Evolutionary conservation across 1,140 invertebrate species (phyloP).

Genomic region (Bathynomus jamesi): DNA sequence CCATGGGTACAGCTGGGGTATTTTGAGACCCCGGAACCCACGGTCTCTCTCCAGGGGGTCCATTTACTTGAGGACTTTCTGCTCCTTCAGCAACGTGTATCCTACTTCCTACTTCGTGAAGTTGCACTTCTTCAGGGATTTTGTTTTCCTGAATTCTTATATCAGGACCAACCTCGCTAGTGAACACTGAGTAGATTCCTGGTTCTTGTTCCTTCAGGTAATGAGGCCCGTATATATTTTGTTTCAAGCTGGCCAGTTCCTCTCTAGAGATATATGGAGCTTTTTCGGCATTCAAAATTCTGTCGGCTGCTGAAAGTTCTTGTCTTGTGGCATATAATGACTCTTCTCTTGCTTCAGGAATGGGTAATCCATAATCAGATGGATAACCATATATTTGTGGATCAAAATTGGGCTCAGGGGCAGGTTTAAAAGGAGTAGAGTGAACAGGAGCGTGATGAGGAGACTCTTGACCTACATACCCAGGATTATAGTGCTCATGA

Average conservation of each 20-base stretch:
- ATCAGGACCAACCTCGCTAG: background rate
- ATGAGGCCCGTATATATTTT: conserved; percentile 16
- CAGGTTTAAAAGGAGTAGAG: conserved; percentile 25
- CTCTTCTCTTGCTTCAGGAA: conserved; percentile 43
- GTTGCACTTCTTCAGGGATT: background rate
- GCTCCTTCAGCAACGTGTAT: conserved; percentile 20
- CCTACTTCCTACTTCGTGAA: background rate
- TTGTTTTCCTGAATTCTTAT: background rate
- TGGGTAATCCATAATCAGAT: conserved; percentile 66
- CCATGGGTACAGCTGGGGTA: conserved; percentile 23
- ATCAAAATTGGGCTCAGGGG: conserved; percentile 19
- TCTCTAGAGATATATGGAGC: conserved; percentile 6
- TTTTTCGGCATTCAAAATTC: background rate
- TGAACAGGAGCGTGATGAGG: conserved; percentile 26
- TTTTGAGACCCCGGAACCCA: conserved; percentile 32
- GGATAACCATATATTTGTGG: conserved; percentile 51
- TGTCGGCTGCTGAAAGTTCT: background rate
- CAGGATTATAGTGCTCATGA: conserved; percentile 36
- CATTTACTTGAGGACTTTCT: conserved; percentile 20
- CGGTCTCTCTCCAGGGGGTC: conserved; percentile 27
- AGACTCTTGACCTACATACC: conserved; percentile 27
- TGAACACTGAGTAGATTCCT: background rate
- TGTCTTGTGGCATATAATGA: background rate
- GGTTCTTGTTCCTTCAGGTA: background rate
- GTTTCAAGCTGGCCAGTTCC: conserved; percentile 9